Conservation (phyloP, 30 jellyfish, hydroid and myxozoan genomes). For the Aurelia coerulea region DNA sequence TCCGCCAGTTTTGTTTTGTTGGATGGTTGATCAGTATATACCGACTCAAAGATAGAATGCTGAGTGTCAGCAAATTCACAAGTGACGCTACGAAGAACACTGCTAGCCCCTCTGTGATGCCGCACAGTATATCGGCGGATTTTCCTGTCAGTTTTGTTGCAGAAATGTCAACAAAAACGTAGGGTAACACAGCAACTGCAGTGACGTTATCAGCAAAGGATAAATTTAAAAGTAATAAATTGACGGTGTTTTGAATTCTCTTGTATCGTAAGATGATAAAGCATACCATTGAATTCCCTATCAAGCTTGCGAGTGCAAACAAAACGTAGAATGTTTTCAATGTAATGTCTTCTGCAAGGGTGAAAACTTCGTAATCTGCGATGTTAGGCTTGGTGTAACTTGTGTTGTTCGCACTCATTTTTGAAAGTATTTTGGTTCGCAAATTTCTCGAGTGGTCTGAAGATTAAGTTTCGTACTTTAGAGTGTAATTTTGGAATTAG, state of each 20-base stretch:
- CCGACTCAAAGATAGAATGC: conserved; percentile 85
- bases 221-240: conserved; percentile 70
- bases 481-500: no score
- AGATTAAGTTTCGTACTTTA: no score
- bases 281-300: conserved; percentile 80
- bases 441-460: no score
- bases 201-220: conserved; percentile 86
- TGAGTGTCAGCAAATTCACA: conserved; percentile 83
- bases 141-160: conserved; percentile 56
- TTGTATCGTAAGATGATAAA: conserved; percentile 61
- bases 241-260: conserved; percentile 78
- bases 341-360: conserved; percentile 48
- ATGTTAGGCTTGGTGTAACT: neutral
- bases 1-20: conserved; percentile 79
- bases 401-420: no score
- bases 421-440: no score
- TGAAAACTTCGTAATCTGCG: conserved; percentile 20
- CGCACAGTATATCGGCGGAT: conserved; percentile 85
- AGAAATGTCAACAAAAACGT: conserved; percentile 53
- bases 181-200: conserved; percentile 81
- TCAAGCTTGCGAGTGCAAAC: conserved; percentile 46
- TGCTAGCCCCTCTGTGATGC: conserved; percentile 84
- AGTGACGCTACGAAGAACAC: conserved; percentile 80
- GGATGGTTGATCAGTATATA: conserved; percentile 93
- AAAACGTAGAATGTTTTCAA: conserved; percentile 54